Base-by-base conservation (phyloP, 2,113 vertebrate genomes). In the Vulpes ferrilata region DNA sequence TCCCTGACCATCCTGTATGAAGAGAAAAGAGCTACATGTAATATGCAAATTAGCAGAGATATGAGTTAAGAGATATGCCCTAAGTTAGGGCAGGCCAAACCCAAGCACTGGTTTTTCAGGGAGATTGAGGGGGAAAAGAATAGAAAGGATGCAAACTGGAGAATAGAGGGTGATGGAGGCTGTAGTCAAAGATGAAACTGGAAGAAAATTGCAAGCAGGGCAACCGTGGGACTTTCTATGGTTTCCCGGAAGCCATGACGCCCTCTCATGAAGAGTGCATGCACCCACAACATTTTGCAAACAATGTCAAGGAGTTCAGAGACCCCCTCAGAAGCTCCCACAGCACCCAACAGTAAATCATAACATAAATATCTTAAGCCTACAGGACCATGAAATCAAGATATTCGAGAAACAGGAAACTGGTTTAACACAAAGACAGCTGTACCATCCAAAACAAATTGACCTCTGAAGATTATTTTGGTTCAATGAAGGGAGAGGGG, bases 401-500 rank as follows among this genome's bases (percentile, higher is more conserved):
- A 79, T 30, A 64, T 67, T 73, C 19, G 22, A 57, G 59, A 74
- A 76, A 86, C 23, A 90, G 78, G 69, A 96, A 96, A 80, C 62
- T 59, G 30, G 7, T 82, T 76, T 32, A n/a, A 55, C 43, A 83
- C 38, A 86, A 64, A 92, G 10, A 15, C 53, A 91, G 32, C 3
- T 76, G n/a, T 35, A 48, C 62, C 65, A 57, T 78, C 80, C 92
- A 94, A 92, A 69, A 95, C 81, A 83, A 81, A 93, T 93, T 86
- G 35, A 80, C 59, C 74, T 69, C 59, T 59, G 48, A 92, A 79
- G 55, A 92, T 73, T 78, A 78, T 86, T 95, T 95, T 86, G 32
- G 43, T 92, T 74, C 88, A 84, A 11, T 62, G 17, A 94, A 90
- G 22, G 22, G 10, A 95, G 43, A 78, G 53, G 30, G 79, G 79